phyloP scores from a whole-genome alignment of 2,888 invertebrate genomes.

The Hyalella azteca region DNA sequence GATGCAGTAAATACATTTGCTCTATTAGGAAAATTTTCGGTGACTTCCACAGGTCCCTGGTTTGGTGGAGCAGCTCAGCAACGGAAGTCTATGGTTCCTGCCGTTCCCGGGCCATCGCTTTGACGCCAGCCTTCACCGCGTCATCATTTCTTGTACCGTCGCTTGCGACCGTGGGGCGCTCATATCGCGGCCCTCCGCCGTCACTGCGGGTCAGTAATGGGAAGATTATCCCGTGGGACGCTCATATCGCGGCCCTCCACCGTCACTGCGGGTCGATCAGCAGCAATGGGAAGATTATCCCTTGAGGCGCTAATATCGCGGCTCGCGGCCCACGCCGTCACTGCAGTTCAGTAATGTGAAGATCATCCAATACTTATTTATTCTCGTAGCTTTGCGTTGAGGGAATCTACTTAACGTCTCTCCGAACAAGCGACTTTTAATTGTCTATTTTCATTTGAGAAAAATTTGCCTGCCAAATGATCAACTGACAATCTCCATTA shows the following conservation, averaged over 20 bases:
- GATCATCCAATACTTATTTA: too few relatives aligned
- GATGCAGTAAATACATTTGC: not conserved
- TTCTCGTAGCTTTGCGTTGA: too few relatives aligned
- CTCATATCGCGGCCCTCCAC: slow-evolving; percentile 84
- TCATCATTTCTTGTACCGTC: slow-evolving; percentile 77
- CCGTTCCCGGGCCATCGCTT: slow-evolving; percentile 82
- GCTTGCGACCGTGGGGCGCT: slow-evolving; percentile 76
- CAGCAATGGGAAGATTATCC: not conserved
- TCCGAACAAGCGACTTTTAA: too few relatives aligned
- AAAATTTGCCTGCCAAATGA: too few relatives aligned
- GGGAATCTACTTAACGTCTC: too few relatives aligned
- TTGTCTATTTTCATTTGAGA: too few relatives aligned
- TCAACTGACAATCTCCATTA: too few relatives aligned
- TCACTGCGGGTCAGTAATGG: slow-evolving; percentile 76
- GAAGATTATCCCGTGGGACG: slow-evolving; percentile 68
- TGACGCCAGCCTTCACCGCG: slow-evolving; percentile 82
- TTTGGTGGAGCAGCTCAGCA: slow-evolving; percentile 76
- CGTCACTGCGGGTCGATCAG: slow-evolving; percentile 77
- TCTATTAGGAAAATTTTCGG: not conserved
- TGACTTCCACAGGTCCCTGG: slow-evolving; percentile 66
- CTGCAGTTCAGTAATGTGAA: too few relatives aligned
- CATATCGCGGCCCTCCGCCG: slow-evolving; percentile 82
- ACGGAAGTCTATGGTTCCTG: slow-evolving; percentile 84
- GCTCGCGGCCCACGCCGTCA: too few relatives aligned
- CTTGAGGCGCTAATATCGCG: not conserved